Evolutionary conservation across 2,888 invertebrate genomes (phyloP), one percentile per base, ranked within the genome.

Genomic region (Clitarchus hookeri): DNA sequence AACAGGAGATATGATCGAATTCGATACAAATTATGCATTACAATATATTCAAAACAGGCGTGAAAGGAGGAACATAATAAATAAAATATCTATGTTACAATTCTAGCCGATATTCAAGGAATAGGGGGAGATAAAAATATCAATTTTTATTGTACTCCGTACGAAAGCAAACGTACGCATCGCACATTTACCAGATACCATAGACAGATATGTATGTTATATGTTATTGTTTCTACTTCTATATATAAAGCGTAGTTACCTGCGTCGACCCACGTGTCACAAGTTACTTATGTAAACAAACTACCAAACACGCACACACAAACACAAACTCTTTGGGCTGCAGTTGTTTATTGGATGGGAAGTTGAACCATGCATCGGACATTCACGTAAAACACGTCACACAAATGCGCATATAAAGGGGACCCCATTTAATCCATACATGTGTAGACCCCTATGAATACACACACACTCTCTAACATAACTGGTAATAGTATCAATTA

Each of bases 151-250:
- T 65, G 65, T 65, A 12, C 65, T 65, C 65, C 65, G n/a, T 23
- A 65, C 8, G 65, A 65, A 65, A 65, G 65, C 65, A 65, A 65
- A 65, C 65, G 65, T 65, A 65, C 65, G 16, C 65, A 65, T 65
- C 16, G 65, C 65, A 65, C 65, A 65, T 65, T 65, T 65, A 65
- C 65, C 65, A 65, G 65, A 11, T 65, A 65, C n/a, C 65, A 65
- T 65, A 65, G 65, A 65, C 65, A 65, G 65, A 65, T 65, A 65
- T 65, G 65, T 65, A 65, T 65, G 65, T 65, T 65, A 65, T 65
- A 65, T 65, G 65, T 65, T 65, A 65, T 65, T 65, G 19, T 65
- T 65, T 65, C 65, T 65, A 65, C 65, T 65, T n/a, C 65, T 65
- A 65, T 65, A 23, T 65, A 65, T 65, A 65, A 65, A 65, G 65